Evolutionary conservation across 2,797 vertebrate species (phyloP).

Genomic region (Galagoides demidoff): DNA sequence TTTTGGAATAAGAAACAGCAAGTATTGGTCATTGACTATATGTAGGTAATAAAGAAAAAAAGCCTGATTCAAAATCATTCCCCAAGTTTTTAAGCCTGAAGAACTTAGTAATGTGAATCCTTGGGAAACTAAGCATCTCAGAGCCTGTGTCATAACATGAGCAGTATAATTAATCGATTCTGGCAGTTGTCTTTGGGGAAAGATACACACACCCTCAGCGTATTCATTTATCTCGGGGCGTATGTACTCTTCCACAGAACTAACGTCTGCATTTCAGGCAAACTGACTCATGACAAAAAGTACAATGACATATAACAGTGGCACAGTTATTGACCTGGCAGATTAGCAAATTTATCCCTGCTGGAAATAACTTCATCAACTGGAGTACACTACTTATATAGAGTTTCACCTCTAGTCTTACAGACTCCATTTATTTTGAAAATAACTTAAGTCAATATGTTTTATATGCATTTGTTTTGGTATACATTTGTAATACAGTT

Average conservation of each 20-base stretch:
- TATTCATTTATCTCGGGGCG: neutral
- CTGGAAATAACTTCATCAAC: no score
- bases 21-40: neutral
- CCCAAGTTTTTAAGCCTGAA: neutral
- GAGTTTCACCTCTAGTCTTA: no score
- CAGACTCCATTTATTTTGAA: no score
- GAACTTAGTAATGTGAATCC: neutral
- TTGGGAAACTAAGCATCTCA: neutral
- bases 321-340: no score
- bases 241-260: neutral
- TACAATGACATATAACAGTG: no score
- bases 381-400: no score
- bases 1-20: conserved; percentile 2
- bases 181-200: neutral
- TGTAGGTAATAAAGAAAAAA: neutral
- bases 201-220: neutral
- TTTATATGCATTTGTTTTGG: no score
- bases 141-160: neutral
- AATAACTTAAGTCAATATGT: no score
- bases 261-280: neutral
- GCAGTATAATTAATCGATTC: neutral
- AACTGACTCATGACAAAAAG: neutral
- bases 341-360: no score
- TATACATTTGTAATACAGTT: no score
- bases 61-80: conserved; percentile 23